Percentiles rank a stretch among this genome's conserved stretches.
Conservation (phyloP, 2,113 vertebrate genomes). For the Barnardius zonarius region DNA sequence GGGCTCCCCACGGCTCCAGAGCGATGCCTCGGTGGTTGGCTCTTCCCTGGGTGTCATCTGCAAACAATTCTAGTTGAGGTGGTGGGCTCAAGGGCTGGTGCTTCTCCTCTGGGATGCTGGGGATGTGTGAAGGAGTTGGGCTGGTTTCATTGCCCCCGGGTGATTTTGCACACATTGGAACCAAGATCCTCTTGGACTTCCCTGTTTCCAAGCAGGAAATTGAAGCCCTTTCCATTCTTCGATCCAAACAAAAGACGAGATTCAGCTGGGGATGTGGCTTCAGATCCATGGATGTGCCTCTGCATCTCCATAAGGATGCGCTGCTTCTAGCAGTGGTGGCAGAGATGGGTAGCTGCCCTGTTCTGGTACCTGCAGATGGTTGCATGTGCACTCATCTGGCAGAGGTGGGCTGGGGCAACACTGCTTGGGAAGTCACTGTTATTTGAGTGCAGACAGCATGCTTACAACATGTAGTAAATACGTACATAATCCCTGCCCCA, state of each 20-base stretch:
- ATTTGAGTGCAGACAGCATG: background rate
- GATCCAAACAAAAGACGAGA: background rate
- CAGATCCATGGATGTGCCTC: background rate
- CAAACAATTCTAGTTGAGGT: no score
- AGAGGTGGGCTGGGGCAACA: background rate
- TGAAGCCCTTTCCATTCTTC: background rate
- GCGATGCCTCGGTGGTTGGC: background rate
- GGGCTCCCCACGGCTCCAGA: background rate
- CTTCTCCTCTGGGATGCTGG: background rate
- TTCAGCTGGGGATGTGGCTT: background rate
- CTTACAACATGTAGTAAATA: background rate
- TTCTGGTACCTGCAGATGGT: background rate
- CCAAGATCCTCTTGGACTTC: background rate
- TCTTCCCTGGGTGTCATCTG: background rate
- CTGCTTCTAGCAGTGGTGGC: background rate
- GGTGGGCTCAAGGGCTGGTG: background rate
- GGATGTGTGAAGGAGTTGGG: background rate
- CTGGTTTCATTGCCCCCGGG: background rate
- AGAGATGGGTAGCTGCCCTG: background rate
- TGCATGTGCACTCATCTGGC: background rate
- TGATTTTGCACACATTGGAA: background rate
- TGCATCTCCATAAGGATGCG: background rate
- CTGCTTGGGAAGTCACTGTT: background rate
- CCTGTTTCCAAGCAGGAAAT: background rate
- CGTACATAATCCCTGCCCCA: background rate